Base-by-base conservation (phyloP, 2,888 invertebrate genomes). In the Aplocera efformata region DNA sequence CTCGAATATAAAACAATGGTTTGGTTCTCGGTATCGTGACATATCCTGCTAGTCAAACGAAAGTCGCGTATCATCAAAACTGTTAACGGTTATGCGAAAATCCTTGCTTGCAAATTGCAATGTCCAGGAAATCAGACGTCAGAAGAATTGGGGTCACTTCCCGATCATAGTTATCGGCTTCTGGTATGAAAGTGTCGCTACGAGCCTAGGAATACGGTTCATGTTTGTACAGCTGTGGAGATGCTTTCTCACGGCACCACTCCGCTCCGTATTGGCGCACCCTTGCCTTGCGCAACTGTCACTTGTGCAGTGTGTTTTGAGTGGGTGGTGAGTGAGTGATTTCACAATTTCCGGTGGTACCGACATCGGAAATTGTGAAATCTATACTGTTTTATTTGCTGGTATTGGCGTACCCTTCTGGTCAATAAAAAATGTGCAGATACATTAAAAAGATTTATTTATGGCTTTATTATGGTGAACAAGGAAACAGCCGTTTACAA, bases 281-380 rank as follows among this genome's bases (percentile, higher is more conserved):
- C 70, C 67, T 50, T 42, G 59, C 44, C 45, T 69, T 63, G 59
- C 64, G 56, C 59, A 62, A 69, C 60, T 59, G 57, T 60, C 66
- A 54, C 59, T 50, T 50, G 48, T 50, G 52, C 44, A 52, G 47
- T 41, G 50, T 56, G 56, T 53, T 44, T 48, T 47, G 52, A 58
- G 41, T 57, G 56, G 63, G 63, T 37, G 61, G 47, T n/a, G n/a
- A n/a, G n/a, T n/a, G n/a, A n/a, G n/a, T n/a, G n/a, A n/a, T n/a
- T n/a, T n/a, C n/a, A n/a, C n/a, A n/a, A n/a, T n/a, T n/a, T n/a
- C n/a, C n/a, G 63, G 63, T 37, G 61, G 47, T 48, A 54, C 50
- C 42, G 50, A 49, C 47, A 34, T 41, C 29, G 32, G 8, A 30
- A 10, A 6, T 31, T 41, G 30, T 26, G 36, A 43, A 50, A 45